These are phyloP conservation scores for Spondyliosoma cantharus DNA, from an alignment of 2,797 vertebrate genomes.

Conservation along the genomic window DNA sequence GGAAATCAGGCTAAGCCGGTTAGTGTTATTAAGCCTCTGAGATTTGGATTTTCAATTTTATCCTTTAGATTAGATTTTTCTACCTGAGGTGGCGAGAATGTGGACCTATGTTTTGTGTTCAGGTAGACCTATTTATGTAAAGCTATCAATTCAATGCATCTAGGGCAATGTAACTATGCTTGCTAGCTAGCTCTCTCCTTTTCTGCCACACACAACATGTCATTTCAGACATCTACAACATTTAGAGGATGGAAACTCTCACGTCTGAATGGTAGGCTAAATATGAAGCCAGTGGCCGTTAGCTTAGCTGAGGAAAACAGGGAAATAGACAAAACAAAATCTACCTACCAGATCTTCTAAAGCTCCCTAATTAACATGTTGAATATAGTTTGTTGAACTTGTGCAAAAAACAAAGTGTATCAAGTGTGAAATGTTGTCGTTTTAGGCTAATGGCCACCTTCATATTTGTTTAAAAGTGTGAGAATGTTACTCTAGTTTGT, in stretches of 20 bases:
- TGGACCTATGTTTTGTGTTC: neutral
- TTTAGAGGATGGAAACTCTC: neutral
- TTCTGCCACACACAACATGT: neutral
- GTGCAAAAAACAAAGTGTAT: neutral
- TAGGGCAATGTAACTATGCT: too few relatives aligned
- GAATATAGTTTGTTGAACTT: neutral
- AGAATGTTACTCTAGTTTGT: neutral
- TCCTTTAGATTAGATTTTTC: conserved; percentile 40
- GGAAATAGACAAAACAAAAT: neutral
- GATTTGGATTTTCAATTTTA: conserved; percentile 22
- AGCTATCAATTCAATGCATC: neutral
- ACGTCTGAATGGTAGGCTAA: neutral
- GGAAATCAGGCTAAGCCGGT: conserved; percentile 49
- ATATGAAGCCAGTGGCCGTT: neutral
- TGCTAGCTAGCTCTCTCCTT: neutral
- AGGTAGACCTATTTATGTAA: neutral
- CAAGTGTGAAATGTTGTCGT: neutral
- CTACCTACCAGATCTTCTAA: neutral
- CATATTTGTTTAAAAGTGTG: neutral
- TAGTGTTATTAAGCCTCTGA: conserved; percentile 43
- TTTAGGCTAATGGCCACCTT: neutral
- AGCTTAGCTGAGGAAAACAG: neutral
- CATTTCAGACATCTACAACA: neutral
- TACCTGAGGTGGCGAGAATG: conserved; percentile 10
- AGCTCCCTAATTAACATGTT: neutral